These are phyloP conservation scores for Clarias pachynema DNA, from an alignment of 2,797 vertebrate species.

Conservation along the genomic window DNA sequence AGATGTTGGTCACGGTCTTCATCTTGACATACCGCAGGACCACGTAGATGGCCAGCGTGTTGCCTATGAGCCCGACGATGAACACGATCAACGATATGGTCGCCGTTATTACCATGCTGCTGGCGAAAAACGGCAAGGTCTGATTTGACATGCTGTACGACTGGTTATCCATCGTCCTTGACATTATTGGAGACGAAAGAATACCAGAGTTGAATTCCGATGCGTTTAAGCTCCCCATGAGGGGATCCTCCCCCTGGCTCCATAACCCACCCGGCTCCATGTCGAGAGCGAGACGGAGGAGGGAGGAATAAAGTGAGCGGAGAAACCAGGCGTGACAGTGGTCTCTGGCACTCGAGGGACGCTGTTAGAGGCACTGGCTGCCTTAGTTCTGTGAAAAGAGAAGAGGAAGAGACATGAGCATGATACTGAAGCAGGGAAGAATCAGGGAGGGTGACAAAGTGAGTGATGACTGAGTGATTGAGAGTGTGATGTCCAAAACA, in stretches of 20 bases:
- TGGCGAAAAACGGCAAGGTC: conserved; percentile 75
- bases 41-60: conserved; percentile 93
- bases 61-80: conserved; percentile 86
- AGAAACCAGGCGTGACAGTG: neutral
- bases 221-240: conserved; percentile 61
- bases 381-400: conserved; percentile 7
- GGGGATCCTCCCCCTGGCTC: conserved; percentile 50
- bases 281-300: neutral
- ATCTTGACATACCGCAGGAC: conserved; percentile 88
- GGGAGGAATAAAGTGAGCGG: neutral
- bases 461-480: conserved; percentile 5
- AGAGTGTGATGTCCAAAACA: conserved; percentile 30
- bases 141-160: conserved; percentile 67
- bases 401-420: neutral
- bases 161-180: conserved; percentile 58
- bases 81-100: conserved; percentile 91
- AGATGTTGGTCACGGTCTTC: conserved; percentile 93
- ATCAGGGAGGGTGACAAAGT: neutral
- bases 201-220: conserved; percentile 20
- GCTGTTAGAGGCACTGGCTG: conserved; percentile 9
- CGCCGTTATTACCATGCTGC: conserved; percentile 86
- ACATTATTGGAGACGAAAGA: neutral
- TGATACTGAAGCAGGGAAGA: neutral
- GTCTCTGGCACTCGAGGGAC: neutral
- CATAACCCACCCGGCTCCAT: conserved; percentile 65